Base-by-base conservation (phyloP, 2,888 invertebrate genomes). In the Chironomus riparius region DNA sequence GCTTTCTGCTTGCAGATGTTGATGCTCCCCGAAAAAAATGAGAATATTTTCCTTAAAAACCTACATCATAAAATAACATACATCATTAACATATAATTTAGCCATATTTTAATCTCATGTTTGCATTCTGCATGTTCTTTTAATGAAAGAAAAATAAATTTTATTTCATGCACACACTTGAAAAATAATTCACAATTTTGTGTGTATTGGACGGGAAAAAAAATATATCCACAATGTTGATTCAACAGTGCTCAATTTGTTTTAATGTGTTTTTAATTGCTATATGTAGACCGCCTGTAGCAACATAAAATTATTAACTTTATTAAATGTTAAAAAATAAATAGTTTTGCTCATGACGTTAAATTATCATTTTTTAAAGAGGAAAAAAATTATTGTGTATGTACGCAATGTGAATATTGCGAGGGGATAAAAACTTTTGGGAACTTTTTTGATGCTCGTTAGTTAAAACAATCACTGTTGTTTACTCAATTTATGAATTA, bases 41-140 rank as follows among this genome's bases (percentile, higher is more conserved):
- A 15, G 6, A 56, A 56, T 21, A 56, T 56, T 56, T 56, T 56
- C 56, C 56, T 56, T n/a, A 56, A 65, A 18, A 56, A 18, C 15
- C 56, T 65, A 65, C 65, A 13, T 24, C 65, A 47, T 21, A 28
- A 15, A 15, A 47, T 38, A 38, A 38, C 38, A 38, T 47, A 38
- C 28, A 68, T 74, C 74, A 74, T 74, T 74, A 74, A 65, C 74
- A 74, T 74, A 68, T 74, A 74, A 74, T 74, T 74, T 74, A 74
- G 68, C 48, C 68, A 28, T 47, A 74, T 74, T 74, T 74, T 74
- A 74, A 74, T 74, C 65, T 74, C 38, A 74, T 74, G 74, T 74
- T 74, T 74, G 74, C 74, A 74, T 65, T 74, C 65, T 65, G 22
- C 65, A 18, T 65, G 7, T 22, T 65, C 65, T 65, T 50, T 56